A percentile compares a stretch with the other conserved stretches of the same genome.
Conservation (phyloP, 2,888 invertebrate species). For the Nemurella pictetii region DNA sequence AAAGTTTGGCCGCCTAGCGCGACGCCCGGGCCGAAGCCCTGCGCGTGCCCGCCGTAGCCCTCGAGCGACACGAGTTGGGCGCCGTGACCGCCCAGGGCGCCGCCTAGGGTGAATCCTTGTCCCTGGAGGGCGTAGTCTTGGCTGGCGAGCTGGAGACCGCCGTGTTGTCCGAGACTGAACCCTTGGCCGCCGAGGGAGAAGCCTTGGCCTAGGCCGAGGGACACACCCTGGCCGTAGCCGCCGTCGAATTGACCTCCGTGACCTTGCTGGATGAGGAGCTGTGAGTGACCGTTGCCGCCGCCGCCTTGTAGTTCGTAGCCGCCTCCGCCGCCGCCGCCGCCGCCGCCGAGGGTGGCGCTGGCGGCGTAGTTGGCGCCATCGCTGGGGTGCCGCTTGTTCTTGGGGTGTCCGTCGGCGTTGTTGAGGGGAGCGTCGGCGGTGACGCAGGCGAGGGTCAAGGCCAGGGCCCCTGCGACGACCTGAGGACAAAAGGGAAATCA, state of each 20-base stretch:
- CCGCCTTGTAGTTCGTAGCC: background rate
- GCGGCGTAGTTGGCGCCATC: conserved; percentile 28
- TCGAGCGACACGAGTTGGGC: background rate
- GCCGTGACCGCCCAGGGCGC: background rate
- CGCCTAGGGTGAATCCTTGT: background rate
- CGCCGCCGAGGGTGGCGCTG: background rate
- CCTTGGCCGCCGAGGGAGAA: conserved; percentile 21
- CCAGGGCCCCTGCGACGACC: background rate
- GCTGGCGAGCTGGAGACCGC: background rate
- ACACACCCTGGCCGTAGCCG: conserved; percentile 11
- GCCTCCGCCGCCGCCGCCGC: conserved; percentile 11
- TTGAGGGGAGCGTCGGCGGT: conserved; percentile 13
- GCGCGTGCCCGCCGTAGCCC: background rate
- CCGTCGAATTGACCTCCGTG: conserved; percentile 9
- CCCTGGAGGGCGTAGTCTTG: background rate
- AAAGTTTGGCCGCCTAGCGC: conserved; percentile 21
- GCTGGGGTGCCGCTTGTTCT: background rate
- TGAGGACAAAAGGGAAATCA: background rate
- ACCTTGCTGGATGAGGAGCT: background rate
- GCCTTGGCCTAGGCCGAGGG: background rate
- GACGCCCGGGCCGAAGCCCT: conserved; percentile 14
- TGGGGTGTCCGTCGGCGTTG: background rate
- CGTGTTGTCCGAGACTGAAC: background rate
- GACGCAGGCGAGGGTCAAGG: conserved; percentile 27
- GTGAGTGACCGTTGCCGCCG: background rate